Evolutionary conservation across 2,888 invertebrate species (phyloP).

Genomic region (Orthonevra nobilis): DNA sequence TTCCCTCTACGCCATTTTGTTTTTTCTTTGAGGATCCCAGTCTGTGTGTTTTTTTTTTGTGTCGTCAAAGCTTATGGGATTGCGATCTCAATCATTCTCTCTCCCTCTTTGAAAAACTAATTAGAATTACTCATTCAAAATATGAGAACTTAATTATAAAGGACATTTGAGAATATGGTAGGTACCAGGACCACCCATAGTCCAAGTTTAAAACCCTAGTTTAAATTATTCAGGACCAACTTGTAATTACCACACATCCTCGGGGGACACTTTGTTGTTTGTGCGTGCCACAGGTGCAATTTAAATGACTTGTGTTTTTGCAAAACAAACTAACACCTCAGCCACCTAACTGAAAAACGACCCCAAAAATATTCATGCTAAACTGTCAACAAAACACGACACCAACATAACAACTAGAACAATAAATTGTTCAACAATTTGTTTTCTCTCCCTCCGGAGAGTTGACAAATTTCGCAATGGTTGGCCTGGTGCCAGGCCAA

Average conservation of each 20-base stretch:
- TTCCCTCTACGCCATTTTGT: too few relatives aligned
- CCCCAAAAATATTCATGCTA: conserved; percentile 1
- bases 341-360: not conserved
- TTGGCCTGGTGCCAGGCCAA: not conserved
- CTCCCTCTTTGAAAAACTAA: too few relatives aligned
- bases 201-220: not conserved
- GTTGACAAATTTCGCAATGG: conserved; percentile 44
- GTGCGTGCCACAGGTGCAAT: conserved; percentile 39
- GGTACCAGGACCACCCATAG: too few relatives aligned
- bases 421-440: conserved; percentile 68
- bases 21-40: too few relatives aligned
- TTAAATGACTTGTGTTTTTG: conserved; percentile 49
- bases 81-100: too few relatives aligned
- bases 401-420: conserved; percentile 26
- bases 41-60: too few relatives aligned
- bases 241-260: conserved; percentile 11
- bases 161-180: too few relatives aligned
- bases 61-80: too few relatives aligned
- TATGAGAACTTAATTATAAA: too few relatives aligned
- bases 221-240: not conserved
- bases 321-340: conserved; percentile 37
- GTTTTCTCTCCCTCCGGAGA: conserved; percentile 37
- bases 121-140: too few relatives aligned
- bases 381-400: conserved; percentile 43
- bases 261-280: not conserved